Evolutionary conservation across 2,113 vertebrate species (phyloP), one percentile per base, ranked within the genome.

Genomic region (Charadrius vociferus): DNA sequence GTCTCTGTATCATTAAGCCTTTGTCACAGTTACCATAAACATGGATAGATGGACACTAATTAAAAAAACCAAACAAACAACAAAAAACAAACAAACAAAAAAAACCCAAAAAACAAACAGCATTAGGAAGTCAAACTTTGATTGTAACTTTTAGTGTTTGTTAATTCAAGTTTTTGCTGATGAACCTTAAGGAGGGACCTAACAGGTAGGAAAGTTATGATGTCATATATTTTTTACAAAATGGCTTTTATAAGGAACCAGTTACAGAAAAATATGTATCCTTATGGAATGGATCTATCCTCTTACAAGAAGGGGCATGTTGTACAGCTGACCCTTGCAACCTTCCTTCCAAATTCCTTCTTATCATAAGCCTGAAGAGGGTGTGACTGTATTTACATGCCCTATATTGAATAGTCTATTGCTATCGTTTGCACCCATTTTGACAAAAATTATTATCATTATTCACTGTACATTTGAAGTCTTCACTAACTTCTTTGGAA

Each of bases 341-440:
- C 3, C 3, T 58, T 43, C 62, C 36, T 75, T 88, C 23, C 17
- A 85, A 77, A 81, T 85, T 81, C 24, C 8, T 67, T 85, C 18
- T 63, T 49, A 20, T 22, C 26, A 59, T 26, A 70, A 70, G 8
- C 23, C 26, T 66, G 26, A 52, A n/a, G 4, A 21, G 12, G 13
- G 4, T 27, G 3, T 43, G 34, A 34, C 23, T 2, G 3, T 55
- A 65, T 62, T 56, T 62, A n/a, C 0, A 1, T 75, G 9, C 1
- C 7, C 3, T 56, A 1, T 56, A 20, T 43, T 71, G 22, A 74
- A 79, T 32, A 71, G 2, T 29, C 7, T 36, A 7, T 32, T 89
- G 39, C 4, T 65, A 37, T 47, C 15, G 18, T 73, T 49, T 2
- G 3, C 8, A 37, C 36, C 1, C 1, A 1, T 59, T 77, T 71